phyloP scores from a whole-genome alignment of 2,797 vertebrate species.

The Cygnus olor region DNA sequence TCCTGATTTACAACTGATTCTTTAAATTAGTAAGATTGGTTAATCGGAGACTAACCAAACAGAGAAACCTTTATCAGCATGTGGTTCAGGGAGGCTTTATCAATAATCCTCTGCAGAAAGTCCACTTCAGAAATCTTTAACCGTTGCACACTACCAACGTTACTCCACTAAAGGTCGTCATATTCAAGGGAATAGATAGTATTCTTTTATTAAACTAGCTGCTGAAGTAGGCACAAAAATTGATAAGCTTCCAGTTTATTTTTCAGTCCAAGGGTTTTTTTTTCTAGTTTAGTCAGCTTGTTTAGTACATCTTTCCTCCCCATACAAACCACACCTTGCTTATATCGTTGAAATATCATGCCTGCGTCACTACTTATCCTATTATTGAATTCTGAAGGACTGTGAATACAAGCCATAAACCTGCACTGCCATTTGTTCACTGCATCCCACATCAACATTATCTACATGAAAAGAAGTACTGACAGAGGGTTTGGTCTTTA shows the following conservation, averaged over 20 bases:
- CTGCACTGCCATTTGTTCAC: background rate
- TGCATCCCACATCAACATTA: background rate
- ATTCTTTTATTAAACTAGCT: background rate
- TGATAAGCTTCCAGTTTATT: background rate
- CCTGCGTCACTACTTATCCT: background rate
- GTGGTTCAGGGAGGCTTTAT: background rate
- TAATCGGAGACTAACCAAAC: background rate
- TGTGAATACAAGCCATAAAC: background rate
- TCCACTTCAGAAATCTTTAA: background rate
- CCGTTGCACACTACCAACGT: background rate
- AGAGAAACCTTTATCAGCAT: background rate
- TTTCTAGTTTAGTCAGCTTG: background rate
- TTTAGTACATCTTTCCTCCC: background rate
- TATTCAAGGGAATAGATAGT: background rate
- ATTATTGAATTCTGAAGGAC: background rate
- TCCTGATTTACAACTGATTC: background rate
- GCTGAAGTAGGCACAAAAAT: background rate
- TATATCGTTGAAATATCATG: background rate
- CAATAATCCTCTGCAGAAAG: background rate
- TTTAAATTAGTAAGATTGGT: background rate
- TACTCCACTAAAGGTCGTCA: background rate
- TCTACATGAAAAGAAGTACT: background rate
- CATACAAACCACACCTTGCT: background rate
- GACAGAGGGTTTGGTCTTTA: background rate
- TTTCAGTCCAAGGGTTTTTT: slow-evolving; percentile 10